Evolutionary conservation across 2,888 invertebrate genomes (phyloP), one percentile per base, ranked within the genome.

Genomic region (Malthinus flaveolus): DNA sequence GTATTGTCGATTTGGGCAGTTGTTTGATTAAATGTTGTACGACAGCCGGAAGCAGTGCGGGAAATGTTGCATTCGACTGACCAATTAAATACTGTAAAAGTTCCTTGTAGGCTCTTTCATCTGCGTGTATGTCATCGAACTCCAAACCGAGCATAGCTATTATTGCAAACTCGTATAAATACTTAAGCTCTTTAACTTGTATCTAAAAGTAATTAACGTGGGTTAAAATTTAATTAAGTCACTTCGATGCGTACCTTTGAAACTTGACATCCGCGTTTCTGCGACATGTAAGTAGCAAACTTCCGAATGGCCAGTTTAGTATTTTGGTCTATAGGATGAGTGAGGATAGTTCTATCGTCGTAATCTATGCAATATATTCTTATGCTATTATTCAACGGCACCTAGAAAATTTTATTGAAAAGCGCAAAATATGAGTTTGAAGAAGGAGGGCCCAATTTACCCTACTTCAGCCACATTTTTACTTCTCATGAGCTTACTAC

Each of bases 31-130:
- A 61, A 1, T 81, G 81, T 34, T 88, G 85, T 1, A 79, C 73
- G 0, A 90, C 81, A 23, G 86, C 84, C 0, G 87, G 82, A 12
- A 89, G 79, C n/a, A 85, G 88, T 8, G 51, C n/a, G 6, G 10
- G 7, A 7, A 57, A 6, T n/a, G 15, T 8, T 68, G 88, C 86
- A 6, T 85, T 78, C 0, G 91, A 90, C 53, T 80, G 69, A n/a
- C 86, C 83, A 1, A 84, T 75, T 11, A 86, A 51, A 68, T 83
- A 87, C 70, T 87, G 88, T 0, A 90, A 71, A 0, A 91, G 77
- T 75, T 88, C 87, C 1, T 82, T 81, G 78, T 85, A 83, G 1
- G 86, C 86, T 56, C 85, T 83, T n/a, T 84, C 83, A 61, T 86
- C 83, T 15, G 85, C 84, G 73, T 85, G 89, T 48, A 87, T 83